Percentiles rank a stretch among this genome's conserved stretches.
phyloP scores from a whole-genome alignment of 2,797 vertebrate genomes.

The Astyanax mexicanus region DNA sequence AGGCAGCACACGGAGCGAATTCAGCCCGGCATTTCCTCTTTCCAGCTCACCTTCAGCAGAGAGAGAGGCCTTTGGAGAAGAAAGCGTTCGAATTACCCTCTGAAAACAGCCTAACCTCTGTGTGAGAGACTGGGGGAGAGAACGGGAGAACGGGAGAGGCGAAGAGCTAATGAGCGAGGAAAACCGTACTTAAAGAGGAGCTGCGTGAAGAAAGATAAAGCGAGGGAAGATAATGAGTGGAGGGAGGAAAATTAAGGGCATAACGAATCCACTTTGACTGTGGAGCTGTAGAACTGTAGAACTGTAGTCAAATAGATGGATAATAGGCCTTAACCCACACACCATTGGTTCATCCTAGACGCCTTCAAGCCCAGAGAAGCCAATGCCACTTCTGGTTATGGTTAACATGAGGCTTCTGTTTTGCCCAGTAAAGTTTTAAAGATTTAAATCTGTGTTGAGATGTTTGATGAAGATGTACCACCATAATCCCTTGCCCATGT shows the following conservation, averaged over 20 bases:
- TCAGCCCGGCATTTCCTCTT: slow-evolving; percentile 20
- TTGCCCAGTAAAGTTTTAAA: too few relatives aligned
- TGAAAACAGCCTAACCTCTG: neutral
- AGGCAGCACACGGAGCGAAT: slow-evolving; percentile 45
- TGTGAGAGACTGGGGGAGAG: neutral
- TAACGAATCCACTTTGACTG: slow-evolving; percentile 3
- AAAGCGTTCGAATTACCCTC: slow-evolving; percentile 24
- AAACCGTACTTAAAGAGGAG: slow-evolving; percentile 6
- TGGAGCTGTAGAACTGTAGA: neutral
- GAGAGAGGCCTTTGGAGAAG: slow-evolving; percentile 40
- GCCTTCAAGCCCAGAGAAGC: too few relatives aligned
- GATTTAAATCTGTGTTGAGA: too few relatives aligned
- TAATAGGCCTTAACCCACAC: slow-evolving; percentile 26
- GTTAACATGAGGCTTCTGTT: too few relatives aligned
- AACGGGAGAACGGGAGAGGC: neutral
- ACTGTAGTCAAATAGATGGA: slow-evolving; percentile 14
- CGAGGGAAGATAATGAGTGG: slow-evolving; percentile 11
- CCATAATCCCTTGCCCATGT: too few relatives aligned
- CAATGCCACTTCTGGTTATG: too few relatives aligned
- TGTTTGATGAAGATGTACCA: too few relatives aligned
- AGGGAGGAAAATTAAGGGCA: slow-evolving; percentile 15
- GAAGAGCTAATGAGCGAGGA: neutral
- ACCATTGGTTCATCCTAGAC: too few relatives aligned
- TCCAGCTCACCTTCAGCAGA: slow-evolving; percentile 29
- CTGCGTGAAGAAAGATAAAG: slow-evolving; percentile 18